A percentile compares a stretch with the other conserved stretches of the same genome.
Evolutionary conservation across 92 coral and sea anemone genomes (phyloP).

Genomic region (Phymanthus crucifer): DNA sequence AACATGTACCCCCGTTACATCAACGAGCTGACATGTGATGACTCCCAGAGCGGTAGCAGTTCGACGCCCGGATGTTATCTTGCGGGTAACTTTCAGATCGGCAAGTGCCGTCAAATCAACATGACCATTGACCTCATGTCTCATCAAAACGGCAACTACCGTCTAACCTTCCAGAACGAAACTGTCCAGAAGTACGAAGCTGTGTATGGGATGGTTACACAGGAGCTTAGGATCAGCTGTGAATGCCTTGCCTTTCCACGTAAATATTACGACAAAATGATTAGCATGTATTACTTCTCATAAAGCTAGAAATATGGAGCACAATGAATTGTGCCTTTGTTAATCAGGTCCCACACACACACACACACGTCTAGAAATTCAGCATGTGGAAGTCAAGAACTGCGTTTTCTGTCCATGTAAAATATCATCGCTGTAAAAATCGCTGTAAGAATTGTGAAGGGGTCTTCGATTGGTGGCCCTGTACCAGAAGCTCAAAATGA

Average conservation of each 20-base stretch:
- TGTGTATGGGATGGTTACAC: not conserved
- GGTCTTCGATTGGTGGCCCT: too few relatives aligned
- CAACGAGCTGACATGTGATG: slow-evolving; percentile 25
- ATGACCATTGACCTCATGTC: not conserved
- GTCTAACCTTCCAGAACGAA: not conserved
- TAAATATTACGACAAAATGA: not conserved
- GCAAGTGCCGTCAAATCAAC: not conserved
- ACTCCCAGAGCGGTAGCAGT: slow-evolving; percentile 10
- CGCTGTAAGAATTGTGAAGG: too few relatives aligned
- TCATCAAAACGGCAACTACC: not conserved
- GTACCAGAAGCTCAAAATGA: too few relatives aligned
- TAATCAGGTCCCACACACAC: too few relatives aligned
- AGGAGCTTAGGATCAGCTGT: slow-evolving; percentile 1
- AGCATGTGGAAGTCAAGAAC: too few relatives aligned
- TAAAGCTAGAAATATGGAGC: too few relatives aligned
- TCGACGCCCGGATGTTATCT: not conserved
- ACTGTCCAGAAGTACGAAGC: not conserved
- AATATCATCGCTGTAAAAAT: too few relatives aligned
- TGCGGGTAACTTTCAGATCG: not conserved
- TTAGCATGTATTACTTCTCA: too few relatives aligned
- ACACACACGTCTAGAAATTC: too few relatives aligned
- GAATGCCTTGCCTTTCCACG: slow-evolving; percentile 2
- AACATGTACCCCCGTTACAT: slow-evolving; percentile 3
- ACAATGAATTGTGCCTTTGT: too few relatives aligned
- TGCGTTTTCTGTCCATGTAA: too few relatives aligned